Base-by-base conservation (phyloP, 2,797 vertebrate genomes). In the Apodemus agrarius region DNA sequence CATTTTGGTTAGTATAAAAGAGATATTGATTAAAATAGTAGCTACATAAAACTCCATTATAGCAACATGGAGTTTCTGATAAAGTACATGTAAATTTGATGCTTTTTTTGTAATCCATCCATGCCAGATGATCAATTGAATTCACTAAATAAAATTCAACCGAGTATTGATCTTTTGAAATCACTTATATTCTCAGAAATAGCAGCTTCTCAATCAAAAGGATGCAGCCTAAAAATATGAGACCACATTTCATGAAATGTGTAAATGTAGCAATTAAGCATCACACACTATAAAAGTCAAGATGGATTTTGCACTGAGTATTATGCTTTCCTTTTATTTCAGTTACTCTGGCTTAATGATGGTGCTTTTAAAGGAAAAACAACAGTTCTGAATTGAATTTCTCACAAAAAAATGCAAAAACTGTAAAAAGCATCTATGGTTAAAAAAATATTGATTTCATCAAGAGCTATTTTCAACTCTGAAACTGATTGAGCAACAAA, bases 401-500 rank as follows among this genome's bases (percentile, higher is more conserved):
- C 26, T 63, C 11, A 63, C 46, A n/a, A 24, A 43, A 43, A 83
- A 87, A 90, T 69, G 12, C 67, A 59, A 52, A 93, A 82, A 26
- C 43, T 63, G 21, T 57, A 10, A 0, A 52, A 31, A 37, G 1
- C 43, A 78, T 86, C 0, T 57, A 54, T 54, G 57, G 57, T 3
- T 21, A 57, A 57, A 57, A 31, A 31, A 75, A 81, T 29, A 79
- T 59, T 79, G 31, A 89, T 59, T 91, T 49, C 84, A 75, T 80
- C 31, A 85, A 65, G 40, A 59, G 31, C 37, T 88, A 11, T 91
- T 95, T 95, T 89, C 54, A 80, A 74, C 26, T 89, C 61, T 17
- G n/a, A 22, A 95, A 37, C 52, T 34, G 43, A 80, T 21, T 89
- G 54, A 82, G 4, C 24, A 95, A 40, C 19, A 91, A 65, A 59